Evolutionary conservation across 2,113 vertebrate species (phyloP), one percentile per base, ranked within the genome.

Genomic region (Brienomyrus brachyistius): DNA sequence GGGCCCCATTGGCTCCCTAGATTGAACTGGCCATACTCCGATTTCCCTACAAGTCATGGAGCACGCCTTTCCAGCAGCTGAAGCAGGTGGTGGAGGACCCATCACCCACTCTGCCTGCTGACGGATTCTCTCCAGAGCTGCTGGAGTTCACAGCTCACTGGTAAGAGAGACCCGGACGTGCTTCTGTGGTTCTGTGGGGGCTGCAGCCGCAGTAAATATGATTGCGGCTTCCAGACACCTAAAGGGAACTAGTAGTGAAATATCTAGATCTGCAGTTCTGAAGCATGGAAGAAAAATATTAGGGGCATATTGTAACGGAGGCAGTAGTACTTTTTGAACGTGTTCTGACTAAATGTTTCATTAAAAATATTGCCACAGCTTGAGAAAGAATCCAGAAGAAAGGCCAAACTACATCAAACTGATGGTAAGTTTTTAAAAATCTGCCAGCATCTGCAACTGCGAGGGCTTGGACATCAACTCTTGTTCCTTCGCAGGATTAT

Each of bases 21-120:
- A 98, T 98, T 17, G 98, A 99, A 92, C 93, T 99, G 93, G 98
- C 98, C 89, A 98, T 98, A 94, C 96, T 99, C 88, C 96, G 97
- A 90, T 99, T 99, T 91, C 98, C 98, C 0, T 98, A 98, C 0
- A 97, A 99, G 84, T 98, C 98, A 19, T 98, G 98, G 98, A 97
- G 97, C 0, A 99, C 98, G 0, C 98, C 98, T 1, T 99, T 99
- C 93, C 98, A 99, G 96, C 98, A 99, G 95, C 97, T 99, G 89
- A 99, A 99, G 93, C 98, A 99, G 95, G 98, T 99, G 95, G 98
- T 99, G 87, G 98, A 99, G 88, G 98, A 99, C 50, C 97, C 98
- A 0, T 99, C 98, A 0, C 98, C 98, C 0, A 97, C 98, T 91
- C 96, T 99, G 90, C 97, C 97, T 0, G 94, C 95, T 0, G 97